Evolutionary conservation across 30 jellyfish, hydroid and myxozoan species (phyloP).

Genomic region (Hydractinia symbiolongicarpus): DNA sequence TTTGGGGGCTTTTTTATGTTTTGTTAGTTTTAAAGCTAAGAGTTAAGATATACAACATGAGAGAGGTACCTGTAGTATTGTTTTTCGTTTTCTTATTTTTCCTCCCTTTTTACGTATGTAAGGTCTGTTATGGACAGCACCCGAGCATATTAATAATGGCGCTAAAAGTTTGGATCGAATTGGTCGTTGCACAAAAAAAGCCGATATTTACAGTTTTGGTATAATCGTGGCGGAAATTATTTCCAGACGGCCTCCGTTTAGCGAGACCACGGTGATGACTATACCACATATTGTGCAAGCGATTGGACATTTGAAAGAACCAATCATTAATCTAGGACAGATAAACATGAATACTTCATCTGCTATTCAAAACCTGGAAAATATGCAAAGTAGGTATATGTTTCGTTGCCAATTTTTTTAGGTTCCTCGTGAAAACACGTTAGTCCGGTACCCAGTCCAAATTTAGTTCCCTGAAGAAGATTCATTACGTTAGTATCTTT

Average conservation of each 20-base stretch:
- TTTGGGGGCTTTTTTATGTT: too few species aligned
- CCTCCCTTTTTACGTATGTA: background rate
- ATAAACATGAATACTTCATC: constrained; percentile 32
- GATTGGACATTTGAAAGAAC: constrained; percentile 70
- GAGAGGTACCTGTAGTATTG: too few species aligned
- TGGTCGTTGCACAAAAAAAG: constrained; percentile 34
- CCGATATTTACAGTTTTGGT: constrained; percentile 88
- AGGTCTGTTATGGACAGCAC: constrained; percentile 97
- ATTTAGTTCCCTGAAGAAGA: too few species aligned
- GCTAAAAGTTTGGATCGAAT: constrained; percentile 65
- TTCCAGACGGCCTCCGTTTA: constrained; percentile 73
- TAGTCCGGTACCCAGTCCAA: too few species aligned
- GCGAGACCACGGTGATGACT: constrained; percentile 78
- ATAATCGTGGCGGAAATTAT: constrained; percentile 71
- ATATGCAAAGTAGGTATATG: background rate
- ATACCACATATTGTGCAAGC: constrained; percentile 71
- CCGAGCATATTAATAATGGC: constrained; percentile 57
- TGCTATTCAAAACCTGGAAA: background rate
- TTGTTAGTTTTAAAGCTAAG: too few species aligned
- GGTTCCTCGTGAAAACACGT: too few species aligned
- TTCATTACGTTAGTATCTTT: too few species aligned
- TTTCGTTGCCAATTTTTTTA: too few species aligned
- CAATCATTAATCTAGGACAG: constrained; percentile 58
- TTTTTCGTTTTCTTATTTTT: too few species aligned
- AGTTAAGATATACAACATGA: too few species aligned